Evolutionary conservation across 2,797 vertebrate genomes (phyloP).

Genomic region (Miichthys miiuy): DNA sequence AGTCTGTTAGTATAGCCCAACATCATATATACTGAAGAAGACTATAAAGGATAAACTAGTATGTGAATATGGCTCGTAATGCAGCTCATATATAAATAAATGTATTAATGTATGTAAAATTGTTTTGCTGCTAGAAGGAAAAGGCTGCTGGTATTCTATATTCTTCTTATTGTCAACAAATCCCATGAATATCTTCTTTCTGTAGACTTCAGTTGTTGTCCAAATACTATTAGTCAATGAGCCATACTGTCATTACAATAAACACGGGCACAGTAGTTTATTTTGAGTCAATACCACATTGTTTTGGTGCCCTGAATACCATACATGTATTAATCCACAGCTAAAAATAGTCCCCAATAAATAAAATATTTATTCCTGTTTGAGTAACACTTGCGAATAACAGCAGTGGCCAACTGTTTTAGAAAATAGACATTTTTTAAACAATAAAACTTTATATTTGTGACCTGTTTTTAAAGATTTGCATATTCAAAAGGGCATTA

Average conservation of each 20-base stretch:
- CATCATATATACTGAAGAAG: conserved; percentile 11
- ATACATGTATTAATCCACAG: neutral
- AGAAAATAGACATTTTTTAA: neutral
- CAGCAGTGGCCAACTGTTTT: neutral
- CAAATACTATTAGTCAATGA: neutral
- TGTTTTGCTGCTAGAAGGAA: neutral
- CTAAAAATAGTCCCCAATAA: neutral
- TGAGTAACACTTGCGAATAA: neutral
- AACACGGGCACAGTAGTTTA: neutral
- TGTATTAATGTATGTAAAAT: neutral
- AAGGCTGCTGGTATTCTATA: neutral
- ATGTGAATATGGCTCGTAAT: neutral
- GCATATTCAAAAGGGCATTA: neutral
- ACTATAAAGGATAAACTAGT: neutral
- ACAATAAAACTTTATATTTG: neutral
- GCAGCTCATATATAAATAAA: neutral
- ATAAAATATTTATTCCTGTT: neutral
- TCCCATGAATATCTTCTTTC: neutral
- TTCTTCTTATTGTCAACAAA: neutral
- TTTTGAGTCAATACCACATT: neutral
- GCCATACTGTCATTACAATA: neutral
- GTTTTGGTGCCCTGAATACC: neutral
- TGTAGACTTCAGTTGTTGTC: neutral
- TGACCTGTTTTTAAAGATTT: neutral
- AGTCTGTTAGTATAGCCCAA: conserved; percentile 48